These are phyloP conservation scores for Morbakka virulenta DNA, from an alignment of 30 jellyfish, hydroid and myxozoan genomes.

Conservation along the genomic window DNA sequence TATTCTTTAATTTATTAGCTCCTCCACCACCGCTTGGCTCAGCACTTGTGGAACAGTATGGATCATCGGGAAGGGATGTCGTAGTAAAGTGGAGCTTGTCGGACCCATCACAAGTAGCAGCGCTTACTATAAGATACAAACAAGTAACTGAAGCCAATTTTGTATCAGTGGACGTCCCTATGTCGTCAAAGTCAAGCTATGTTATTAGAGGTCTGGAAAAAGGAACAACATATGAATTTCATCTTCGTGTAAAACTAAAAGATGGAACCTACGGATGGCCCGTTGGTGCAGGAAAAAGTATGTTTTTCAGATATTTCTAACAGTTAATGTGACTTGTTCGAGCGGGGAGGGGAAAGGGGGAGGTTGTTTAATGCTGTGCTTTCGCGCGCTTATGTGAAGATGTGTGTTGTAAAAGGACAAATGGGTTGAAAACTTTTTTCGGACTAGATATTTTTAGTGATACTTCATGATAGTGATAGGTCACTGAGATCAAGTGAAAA, in stretches of 20 bases:
- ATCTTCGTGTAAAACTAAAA: conserved; percentile 45
- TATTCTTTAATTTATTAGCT: too few species aligned
- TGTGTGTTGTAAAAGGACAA: too few species aligned
- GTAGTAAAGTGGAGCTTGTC: conserved; percentile 44
- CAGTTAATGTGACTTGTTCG: too few species aligned
- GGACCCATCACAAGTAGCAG: conserved; percentile 33
- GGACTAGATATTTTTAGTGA: too few species aligned
- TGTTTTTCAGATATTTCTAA: background rate
- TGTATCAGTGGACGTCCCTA: conserved; percentile 11
- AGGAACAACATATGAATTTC: conserved; percentile 68
- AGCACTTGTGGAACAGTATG: conserved; percentile 20
- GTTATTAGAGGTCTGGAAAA: conserved; percentile 26
- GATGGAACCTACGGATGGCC: conserved; percentile 82
- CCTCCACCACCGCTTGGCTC: conserved; percentile 11
- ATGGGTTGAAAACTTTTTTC: too few species aligned
- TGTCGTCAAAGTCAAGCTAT: background rate
- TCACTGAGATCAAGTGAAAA: too few species aligned
- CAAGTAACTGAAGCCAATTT: conserved; percentile 46
- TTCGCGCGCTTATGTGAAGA: too few species aligned
- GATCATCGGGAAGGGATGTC: conserved; percentile 55
- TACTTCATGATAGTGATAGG: too few species aligned
- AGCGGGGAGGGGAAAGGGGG: too few species aligned
- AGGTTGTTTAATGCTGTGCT: too few species aligned
- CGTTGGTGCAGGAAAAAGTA: conserved; percentile 74
- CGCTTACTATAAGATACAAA: conserved; percentile 47